Percentiles rank a stretch among this genome's conserved stretches.
Conservation (phyloP, 2,797 vertebrate genomes). For the Poecilia picta region DNA sequence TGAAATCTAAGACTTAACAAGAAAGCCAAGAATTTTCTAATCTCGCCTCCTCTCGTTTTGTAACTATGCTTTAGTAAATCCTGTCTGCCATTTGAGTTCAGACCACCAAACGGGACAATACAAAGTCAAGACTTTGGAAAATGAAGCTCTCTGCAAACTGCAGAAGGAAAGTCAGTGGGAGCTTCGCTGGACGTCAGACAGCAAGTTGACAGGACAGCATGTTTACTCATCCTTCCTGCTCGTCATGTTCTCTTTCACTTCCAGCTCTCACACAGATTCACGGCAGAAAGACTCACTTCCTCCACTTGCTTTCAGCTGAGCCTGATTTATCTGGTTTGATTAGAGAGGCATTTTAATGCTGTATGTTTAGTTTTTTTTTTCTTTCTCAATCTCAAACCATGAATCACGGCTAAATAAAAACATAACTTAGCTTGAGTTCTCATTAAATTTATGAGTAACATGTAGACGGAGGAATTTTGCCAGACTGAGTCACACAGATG, state of each 20-base stretch:
- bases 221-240: constrained; percentile 51
- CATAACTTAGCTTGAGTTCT: constrained; percentile 49
- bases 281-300: constrained; percentile 19
- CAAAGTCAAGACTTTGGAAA: constrained; percentile 31
- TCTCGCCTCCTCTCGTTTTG: neutral
- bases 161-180: neutral
- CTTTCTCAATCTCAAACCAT: constrained; percentile 18
- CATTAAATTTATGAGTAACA: constrained; percentile 37
- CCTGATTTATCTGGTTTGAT: constrained; percentile 57
- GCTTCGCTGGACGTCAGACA: constrained; percentile 47
- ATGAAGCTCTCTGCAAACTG: constrained; percentile 17
- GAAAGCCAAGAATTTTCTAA: neutral
- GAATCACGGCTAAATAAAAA: constrained; percentile 65
- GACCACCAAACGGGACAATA: constrained; percentile 6
- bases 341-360: constrained; percentile 59
- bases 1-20: neutral
- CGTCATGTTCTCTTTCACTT: constrained; percentile 38
- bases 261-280: constrained; percentile 21
- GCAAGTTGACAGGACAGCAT: constrained; percentile 20
- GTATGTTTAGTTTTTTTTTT: neutral
- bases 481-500: constrained; percentile 51
- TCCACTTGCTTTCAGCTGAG: constrained; percentile 26
- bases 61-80: constrained; percentile 7
- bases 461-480: constrained; percentile 40
- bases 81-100: neutral